These are phyloP conservation scores for Oreohelix idahoensis DNA, from an alignment of 1,140 invertebrate species.

Conservation along the genomic window DNA sequence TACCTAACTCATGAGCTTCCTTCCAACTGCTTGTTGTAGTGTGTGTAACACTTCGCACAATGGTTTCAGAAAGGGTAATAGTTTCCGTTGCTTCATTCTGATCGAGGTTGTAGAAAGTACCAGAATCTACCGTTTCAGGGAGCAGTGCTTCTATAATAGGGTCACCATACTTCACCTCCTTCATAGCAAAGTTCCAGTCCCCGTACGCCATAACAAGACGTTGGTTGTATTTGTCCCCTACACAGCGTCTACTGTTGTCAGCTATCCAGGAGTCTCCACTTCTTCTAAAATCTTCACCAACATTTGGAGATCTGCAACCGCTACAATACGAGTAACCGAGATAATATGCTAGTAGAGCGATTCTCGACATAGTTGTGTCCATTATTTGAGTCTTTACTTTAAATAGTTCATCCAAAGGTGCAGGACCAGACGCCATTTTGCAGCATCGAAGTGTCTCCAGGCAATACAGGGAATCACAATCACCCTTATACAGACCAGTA, in stretches of 20 bases:
- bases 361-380: not conserved
- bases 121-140: not conserved
- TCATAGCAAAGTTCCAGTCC: conserved; percentile 6
- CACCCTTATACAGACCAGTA: not conserved
- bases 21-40: conserved; percentile 9
- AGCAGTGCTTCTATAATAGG: not conserved
- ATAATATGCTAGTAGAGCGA: not conserved
- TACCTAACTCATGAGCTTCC: not conserved
- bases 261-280: conserved; percentile 5
- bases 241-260: not conserved
- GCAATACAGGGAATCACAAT: too few relatives aligned
- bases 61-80: not conserved
- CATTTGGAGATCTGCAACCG: not conserved
- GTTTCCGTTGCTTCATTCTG: not conserved
- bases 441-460: too few relatives aligned
- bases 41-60: not conserved
- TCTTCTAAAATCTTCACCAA: conserved; percentile 19
- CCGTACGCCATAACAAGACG: not conserved
- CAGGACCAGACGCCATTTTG: not conserved
- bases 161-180: conserved; percentile 8
- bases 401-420: not conserved
- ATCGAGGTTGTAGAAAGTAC: not conserved
- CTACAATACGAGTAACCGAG: conserved; percentile 5
- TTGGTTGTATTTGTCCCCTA: not conserved
- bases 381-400: not conserved